Conservation (phyloP, 2,888 invertebrate genomes). For the Andrena chrysosceles region DNA sequence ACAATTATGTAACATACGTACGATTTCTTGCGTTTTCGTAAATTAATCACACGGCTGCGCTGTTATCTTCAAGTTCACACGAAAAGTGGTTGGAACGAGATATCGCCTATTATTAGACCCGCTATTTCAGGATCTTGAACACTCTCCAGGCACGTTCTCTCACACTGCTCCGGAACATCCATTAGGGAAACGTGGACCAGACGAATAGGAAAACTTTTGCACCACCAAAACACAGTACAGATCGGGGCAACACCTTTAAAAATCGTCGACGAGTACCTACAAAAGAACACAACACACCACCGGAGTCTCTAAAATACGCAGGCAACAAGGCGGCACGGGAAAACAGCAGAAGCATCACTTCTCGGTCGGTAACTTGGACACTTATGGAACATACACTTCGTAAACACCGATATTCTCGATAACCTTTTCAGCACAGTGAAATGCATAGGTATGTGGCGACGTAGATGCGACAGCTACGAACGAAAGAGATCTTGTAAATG, state of each 20-base stretch:
- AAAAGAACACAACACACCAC: slow-evolving; percentile 38
- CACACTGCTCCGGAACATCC: slow-evolving; percentile 63
- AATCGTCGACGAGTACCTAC: slow-evolving; percentile 22
- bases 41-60: slow-evolving; percentile 59
- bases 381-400: slow-evolving; percentile 44
- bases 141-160: slow-evolving; percentile 66
- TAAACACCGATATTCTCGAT: slow-evolving; percentile 59
- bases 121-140: slow-evolving; percentile 75
- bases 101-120: slow-evolving; percentile 75
- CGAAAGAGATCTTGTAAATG: neutral
- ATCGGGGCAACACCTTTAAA: slow-evolving; percentile 45
- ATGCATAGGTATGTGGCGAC: neutral
- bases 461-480: slow-evolving; percentile 6
- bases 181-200: slow-evolving; percentile 61
- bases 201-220: slow-evolving; percentile 46
- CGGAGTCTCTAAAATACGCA: slow-evolving; percentile 45
- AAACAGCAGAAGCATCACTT: slow-evolving; percentile 64
- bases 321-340: slow-evolving; percentile 42
- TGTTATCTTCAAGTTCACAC: slow-evolving; percentile 78
- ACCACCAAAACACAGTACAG: slow-evolving; percentile 48
- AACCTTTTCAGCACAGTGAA: slow-evolving; percentile 25
- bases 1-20: slow-evolving; percentile 70
- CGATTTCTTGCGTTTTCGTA: slow-evolving; percentile 52
- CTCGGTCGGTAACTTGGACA: slow-evolving; percentile 75
- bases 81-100: slow-evolving; percentile 75